phyloP scores from a whole-genome alignment of 1,140 invertebrate genomes.

The Cotesia glomerata region DNA sequence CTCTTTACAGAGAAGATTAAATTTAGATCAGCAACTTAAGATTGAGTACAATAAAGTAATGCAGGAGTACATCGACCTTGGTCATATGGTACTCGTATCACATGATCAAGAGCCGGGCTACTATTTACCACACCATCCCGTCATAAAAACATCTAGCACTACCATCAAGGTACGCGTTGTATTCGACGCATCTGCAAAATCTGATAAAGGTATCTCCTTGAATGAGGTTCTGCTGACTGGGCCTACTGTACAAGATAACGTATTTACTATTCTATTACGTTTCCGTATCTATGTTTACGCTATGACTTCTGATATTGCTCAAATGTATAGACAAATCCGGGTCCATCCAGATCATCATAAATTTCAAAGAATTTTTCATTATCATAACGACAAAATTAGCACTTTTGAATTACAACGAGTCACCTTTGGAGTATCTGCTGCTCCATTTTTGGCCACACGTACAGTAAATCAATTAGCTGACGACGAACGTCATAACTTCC shows the following conservation, averaged over 20 bases:
- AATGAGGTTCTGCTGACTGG: slow-evolving; percentile 46
- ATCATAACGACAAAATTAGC: not conserved
- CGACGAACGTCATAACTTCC: slow-evolving; percentile 43
- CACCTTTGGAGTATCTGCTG: slow-evolving; percentile 50
- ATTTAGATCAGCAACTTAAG: slow-evolving; percentile 23
- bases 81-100: slow-evolving; percentile 34
- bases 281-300: not conserved
- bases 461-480: slow-evolving; percentile 49
- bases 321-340: slow-evolving; percentile 23
- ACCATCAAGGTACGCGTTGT: slow-evolving; percentile 42
- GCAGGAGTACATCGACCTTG: slow-evolving; percentile 41
- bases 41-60: slow-evolving; percentile 31
- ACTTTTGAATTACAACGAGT: slow-evolving; percentile 36
- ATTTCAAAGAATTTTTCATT: slow-evolving; percentile 31
- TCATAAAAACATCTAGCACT: slow-evolving; percentile 32
- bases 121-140: slow-evolving; percentile 48
- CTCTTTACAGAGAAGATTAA: slow-evolving; percentile 10
- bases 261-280: too few relatives aligned
- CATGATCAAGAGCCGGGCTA: slow-evolving; percentile 19
- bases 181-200: slow-evolving; percentile 40
- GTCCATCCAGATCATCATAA: slow-evolving; percentile 32
- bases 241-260: slow-evolving; percentile 40
- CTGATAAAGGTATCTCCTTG: slow-evolving; percentile 36
- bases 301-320: slow-evolving; percentile 41
- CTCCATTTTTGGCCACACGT: slow-evolving; percentile 52